Evolutionary conservation across 2,888 invertebrate genomes (phyloP).

Genomic region (Ectobius pallidus): DNA sequence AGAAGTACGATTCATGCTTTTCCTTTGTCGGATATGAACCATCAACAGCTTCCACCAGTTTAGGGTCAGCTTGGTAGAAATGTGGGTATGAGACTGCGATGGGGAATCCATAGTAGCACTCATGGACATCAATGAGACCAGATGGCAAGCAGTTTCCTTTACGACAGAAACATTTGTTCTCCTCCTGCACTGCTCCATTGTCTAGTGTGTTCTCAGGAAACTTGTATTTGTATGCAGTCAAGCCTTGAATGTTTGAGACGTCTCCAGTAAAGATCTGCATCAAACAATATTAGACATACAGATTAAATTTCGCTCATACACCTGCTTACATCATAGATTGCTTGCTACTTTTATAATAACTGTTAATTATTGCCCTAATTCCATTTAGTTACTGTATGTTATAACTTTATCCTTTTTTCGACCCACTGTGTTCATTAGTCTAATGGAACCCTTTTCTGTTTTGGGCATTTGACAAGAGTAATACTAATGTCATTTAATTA

Average conservation of each 20-base stretch:
- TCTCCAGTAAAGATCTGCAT: conserved; percentile 65
- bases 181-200: conserved; percentile 71
- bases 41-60: conserved; percentile 67
- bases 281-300: too few species aligned
- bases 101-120: conserved; percentile 88
- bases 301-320: too few species aligned
- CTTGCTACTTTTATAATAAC: too few species aligned
- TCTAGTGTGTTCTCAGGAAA: conserved; percentile 80
- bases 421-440: too few species aligned
- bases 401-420: too few species aligned
- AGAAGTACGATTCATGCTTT: conserved; percentile 71
- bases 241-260: conserved; percentile 62
- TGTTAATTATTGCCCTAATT: too few species aligned
- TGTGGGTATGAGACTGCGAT: conserved; percentile 89
- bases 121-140: conserved; percentile 82
- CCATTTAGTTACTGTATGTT: too few species aligned
- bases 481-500: too few species aligned
- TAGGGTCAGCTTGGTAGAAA: conserved; percentile 75
- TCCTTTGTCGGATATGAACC: conserved; percentile 69
- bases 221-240: conserved; percentile 73
- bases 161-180: conserved; percentile 84
- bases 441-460: too few species aligned
- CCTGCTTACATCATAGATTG: too few species aligned
- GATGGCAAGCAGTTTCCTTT: conserved; percentile 72
- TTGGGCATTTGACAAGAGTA: too few species aligned